Evolutionary conservation across 2,797 vertebrate genomes (phyloP).

Genomic region (Lagodon rhomboides): DNA sequence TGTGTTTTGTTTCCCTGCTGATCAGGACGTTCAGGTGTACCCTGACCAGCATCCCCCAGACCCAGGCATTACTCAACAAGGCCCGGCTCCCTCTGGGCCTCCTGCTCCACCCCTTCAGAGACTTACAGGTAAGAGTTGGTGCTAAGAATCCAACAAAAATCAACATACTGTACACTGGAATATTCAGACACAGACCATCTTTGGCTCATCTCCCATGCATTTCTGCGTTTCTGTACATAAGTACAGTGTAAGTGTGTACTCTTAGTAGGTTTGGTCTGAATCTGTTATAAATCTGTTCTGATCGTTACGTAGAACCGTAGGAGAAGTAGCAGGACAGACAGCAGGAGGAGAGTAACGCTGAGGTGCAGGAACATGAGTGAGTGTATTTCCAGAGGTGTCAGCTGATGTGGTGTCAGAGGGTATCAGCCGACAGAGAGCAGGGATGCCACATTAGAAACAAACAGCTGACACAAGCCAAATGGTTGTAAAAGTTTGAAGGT

Average conservation of each 20-base stretch:
- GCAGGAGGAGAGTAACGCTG: background rate
- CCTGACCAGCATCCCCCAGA: conserved; percentile 95
- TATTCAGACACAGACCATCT: background rate
- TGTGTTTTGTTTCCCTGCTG: conserved; percentile 13
- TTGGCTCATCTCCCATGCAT: background rate
- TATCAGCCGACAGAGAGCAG: conserved; percentile 21
- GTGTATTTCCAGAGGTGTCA: conserved; percentile 50
- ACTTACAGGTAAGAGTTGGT: conserved; percentile 89
- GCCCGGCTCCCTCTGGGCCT: conserved; percentile 96
- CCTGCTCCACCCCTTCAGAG: conserved; percentile 96
- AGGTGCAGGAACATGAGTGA: conserved; percentile 30
- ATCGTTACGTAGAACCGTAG: no score
- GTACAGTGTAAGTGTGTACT: no score
- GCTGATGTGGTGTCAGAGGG: background rate
- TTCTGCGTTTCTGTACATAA: background rate
- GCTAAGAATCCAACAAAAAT: background rate
- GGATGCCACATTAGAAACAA: background rate
- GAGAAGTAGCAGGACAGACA: conserved; percentile 13
- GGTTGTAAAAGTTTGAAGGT: background rate
- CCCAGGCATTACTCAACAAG: conserved; percentile 95
- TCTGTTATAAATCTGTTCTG: no score
- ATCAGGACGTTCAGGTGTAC: conserved; percentile 96
- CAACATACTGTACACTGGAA: background rate
- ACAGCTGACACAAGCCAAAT: background rate
- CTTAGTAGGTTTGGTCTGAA: no score